Base-by-base conservation (phyloP, 2,797 vertebrate species). In the Microtus californicus region DNA sequence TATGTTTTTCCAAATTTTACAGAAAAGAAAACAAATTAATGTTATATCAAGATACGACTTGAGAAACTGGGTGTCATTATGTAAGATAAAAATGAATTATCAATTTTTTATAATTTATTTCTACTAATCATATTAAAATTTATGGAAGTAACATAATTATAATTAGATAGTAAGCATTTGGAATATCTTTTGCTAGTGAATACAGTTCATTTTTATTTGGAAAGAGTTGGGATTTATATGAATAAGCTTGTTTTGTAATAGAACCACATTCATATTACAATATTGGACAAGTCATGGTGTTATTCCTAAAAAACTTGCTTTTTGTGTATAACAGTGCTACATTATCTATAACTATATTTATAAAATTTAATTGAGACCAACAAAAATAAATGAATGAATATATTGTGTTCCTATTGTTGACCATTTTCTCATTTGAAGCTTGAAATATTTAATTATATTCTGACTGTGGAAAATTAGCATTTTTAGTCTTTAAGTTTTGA, bases 401-500 rank as follows among this genome's bases (percentile, higher is more conserved):
- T 51, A 43, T 89, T 88, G 40, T 15, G 5, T 4, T 69, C 61
- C 65, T 85, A 27, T 56, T 17, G 2, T 81, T 40, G 19, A 37
- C 43, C 43, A 59, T 10, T 73, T 87, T 19, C 67, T 9, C 31
- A 74, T 17, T 25, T 77, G 89, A 27, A 31, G 11, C 3, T 69
- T 86, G 23, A 95, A 89, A 51, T 21, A 45, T 76, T 94, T 85
- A 89, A 87, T 61, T 81, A 37, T 73, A 71, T 92, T 17, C 34
- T 93, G 21, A 34, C 6, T n/a, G 43, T 61, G 5, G 63, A 4
- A 91, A 51, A 90, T 13, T 29, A 80, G 5, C 40, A 1, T 48
- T 43, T 89, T 92, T n/a, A 71, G 54, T 77, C 69, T 87, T 95
- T 25, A 61, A 73, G 23, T 73, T 85, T 37, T 96, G 59, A 59